Base-by-base conservation (phyloP, 1,140 invertebrate species). In the Drosophila paulistorum region DNA sequence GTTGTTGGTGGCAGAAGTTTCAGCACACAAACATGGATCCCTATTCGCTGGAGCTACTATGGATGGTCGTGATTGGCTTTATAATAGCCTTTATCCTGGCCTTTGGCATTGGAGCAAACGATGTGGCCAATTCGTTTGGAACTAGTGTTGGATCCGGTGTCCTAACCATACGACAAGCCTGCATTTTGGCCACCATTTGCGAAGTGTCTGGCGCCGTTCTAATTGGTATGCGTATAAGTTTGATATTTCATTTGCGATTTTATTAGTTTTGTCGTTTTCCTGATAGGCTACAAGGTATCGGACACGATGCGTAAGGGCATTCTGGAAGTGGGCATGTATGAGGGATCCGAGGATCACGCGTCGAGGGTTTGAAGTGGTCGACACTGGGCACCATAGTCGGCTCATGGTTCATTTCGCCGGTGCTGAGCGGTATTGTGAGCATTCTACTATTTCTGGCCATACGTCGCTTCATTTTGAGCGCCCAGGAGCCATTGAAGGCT, bases 271-370 rank as follows among this genome's bases (percentile, higher is more conserved):
- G 17, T 17, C 1, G 17, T 7, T 23, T 3, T 1, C 6, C 7
- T 17, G 39, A 1, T 13, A 98, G 97, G 97, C 11, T 97, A 97
- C 91, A 97, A 98, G 92, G 99, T 99, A 13, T 99, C 98, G 20
- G 98, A 99, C 91, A 99, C 99, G 0, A 99, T 99, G 95, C 94
- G 99, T n/a, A 99, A 99, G 93, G 98, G 98, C 20, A 99, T 99
- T 55, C 93, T 99, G 70, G 97, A 99, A 91, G 95, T 98, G 0
- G 93, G 94, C 0, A 92, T 98, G 26, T 99, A 99, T 91, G 95
- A 97, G 76, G 95, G 96, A 64, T 93, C 95, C 10, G 97, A 98
- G 92, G 94, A 95, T 71, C 97, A 33, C 94, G 98, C n/a, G 94
- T 95, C 6, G 90, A 95, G 54, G 98, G 98, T 23, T 95, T 99